Evolutionary conservation across 1,140 invertebrate genomes (phyloP).

Genomic region (Eumeta japonica): DNA sequence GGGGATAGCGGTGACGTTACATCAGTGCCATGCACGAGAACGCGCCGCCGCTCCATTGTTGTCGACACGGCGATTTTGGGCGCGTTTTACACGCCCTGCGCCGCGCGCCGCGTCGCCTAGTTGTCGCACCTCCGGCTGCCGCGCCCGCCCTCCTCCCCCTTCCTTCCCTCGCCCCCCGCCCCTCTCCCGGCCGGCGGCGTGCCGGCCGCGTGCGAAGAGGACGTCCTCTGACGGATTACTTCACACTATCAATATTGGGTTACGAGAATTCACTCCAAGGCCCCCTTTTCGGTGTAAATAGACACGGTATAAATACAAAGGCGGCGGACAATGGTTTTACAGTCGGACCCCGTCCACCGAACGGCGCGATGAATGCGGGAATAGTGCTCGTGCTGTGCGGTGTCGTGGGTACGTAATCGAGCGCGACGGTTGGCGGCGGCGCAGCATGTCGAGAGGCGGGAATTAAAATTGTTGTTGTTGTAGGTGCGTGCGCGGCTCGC

Average conservation of each 20-base stretch:
- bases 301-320: conserved; percentile 49
- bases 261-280: conserved; percentile 55
- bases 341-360: conserved; percentile 33
- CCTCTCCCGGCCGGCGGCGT: too few species aligned
- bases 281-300: conserved; percentile 49
- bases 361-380: conserved; percentile 31
- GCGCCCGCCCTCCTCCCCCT: too few species aligned
- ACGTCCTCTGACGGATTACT: conserved; percentile 23
- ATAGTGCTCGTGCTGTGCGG: conserved; percentile 30
- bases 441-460: neutral
- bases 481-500: conserved; percentile 19
- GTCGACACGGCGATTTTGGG: too few species aligned
- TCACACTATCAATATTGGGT: conserved; percentile 54
- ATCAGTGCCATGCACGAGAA: too few species aligned
- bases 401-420: conserved; percentile 41
- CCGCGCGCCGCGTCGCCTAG: conserved; percentile 45
- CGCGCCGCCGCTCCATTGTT: too few species aligned
- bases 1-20: too few species aligned
- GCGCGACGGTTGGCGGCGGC: neutral
- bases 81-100: conserved; percentile 3
- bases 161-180: too few species aligned
- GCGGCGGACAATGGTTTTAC: conserved; percentile 36
- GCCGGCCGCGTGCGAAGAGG: neutral
- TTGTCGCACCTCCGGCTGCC: conserved; percentile 50
- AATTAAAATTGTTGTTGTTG: neutral